Evolutionary conservation across 2,888 invertebrate species (phyloP).

Genomic region (Scelioninae gen. 1): DNA sequence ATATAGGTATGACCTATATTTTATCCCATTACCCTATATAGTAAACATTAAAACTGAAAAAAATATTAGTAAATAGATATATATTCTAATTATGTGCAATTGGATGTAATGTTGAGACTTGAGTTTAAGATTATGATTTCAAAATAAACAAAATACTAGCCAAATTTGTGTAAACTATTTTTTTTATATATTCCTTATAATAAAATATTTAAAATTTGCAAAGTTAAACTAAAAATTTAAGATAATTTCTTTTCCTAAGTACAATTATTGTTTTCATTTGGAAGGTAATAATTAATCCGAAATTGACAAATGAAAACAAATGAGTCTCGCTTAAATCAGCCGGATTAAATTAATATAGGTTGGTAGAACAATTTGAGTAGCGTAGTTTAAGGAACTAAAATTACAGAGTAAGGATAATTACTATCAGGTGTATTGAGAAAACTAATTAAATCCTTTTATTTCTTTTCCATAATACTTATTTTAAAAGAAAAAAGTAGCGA

Average conservation of each 20-base stretch:
- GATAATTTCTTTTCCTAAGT: background rate
- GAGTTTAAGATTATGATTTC: too few relatives aligned
- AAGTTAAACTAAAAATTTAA: too few relatives aligned
- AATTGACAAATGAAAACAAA: constrained; percentile 8
- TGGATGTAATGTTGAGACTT: too few relatives aligned
- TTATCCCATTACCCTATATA: too few relatives aligned
- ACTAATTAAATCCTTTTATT: constrained; percentile 38
- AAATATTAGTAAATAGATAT: too few relatives aligned
- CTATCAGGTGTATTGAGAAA: constrained; percentile 24
- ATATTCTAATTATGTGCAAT: too few relatives aligned
- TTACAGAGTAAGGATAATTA: constrained; percentile 21
- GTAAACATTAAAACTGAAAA: too few relatives aligned
- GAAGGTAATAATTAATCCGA: constrained; percentile 1
- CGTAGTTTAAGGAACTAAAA: constrained; percentile 30
- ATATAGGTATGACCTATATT: too few relatives aligned
- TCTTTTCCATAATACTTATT: constrained; percentile 23
- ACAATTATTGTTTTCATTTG: background rate
- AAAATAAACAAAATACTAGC: too few relatives aligned
- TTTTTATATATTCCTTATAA: too few relatives aligned
- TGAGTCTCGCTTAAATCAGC: constrained; percentile 10
- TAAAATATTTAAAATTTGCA: too few relatives aligned
- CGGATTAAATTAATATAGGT: constrained; percentile 23
- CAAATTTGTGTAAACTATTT: too few relatives aligned
- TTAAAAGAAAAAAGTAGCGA: constrained; percentile 20
- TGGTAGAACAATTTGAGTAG: constrained; percentile 19